Conservation (phyloP, 1,140 invertebrate species). For the Brachionus angularis region DNA sequence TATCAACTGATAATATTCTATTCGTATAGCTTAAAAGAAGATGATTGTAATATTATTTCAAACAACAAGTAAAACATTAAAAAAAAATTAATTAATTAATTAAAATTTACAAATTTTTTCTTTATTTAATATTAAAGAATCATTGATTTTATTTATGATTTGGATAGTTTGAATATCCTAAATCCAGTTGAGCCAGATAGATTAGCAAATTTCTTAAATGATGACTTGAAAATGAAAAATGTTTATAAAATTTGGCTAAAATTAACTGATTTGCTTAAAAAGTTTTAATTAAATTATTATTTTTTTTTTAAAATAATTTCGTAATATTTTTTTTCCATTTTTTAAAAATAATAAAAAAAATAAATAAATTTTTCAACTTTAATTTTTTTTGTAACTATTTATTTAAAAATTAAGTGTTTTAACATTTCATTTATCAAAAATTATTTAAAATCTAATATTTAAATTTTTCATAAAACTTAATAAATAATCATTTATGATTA, state of each 20-base stretch:
- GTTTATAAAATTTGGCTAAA: neutral
- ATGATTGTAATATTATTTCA: neutral
- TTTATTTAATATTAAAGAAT: neutral
- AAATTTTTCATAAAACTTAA: no score
- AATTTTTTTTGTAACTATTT: no score
- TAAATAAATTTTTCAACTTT: no score
- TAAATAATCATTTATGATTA: no score
- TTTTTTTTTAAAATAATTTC: no score
- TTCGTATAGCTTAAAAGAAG: neutral
- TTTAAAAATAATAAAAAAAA: no score
- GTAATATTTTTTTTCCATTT: no score
- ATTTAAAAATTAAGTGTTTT: no score
- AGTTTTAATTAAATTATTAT: neutral
- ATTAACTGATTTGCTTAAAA: neutral
- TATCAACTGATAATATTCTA: slow-evolving; percentile 15
- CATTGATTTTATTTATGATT: neutral
- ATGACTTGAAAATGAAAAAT: neutral
- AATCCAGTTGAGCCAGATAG: neutral
- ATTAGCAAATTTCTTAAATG: neutral
- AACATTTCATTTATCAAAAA: no score
- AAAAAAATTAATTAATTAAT: no score
- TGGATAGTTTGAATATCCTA: neutral
- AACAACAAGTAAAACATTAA: neutral
- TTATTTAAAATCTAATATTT: no score
- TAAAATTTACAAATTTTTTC: no score